A percentile compares a stretch with the other conserved stretches of the same genome.
Conservation (phyloP, 2,888 invertebrate species). For the Habrosyne pyritoides region DNA sequence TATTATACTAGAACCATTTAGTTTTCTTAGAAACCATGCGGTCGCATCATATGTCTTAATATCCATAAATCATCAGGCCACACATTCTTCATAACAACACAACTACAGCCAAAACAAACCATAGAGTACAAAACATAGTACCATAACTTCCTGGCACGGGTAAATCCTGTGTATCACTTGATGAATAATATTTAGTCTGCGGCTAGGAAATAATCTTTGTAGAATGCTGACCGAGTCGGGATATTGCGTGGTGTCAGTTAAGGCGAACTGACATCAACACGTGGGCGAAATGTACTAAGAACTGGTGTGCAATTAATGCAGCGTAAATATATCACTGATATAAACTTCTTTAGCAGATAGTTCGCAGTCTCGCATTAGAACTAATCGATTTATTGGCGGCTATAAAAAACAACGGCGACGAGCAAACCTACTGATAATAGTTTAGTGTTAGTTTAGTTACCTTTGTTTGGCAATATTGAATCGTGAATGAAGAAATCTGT, state of each 20-base stretch:
- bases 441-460: neutral
- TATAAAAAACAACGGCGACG: neutral
- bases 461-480: neutral
- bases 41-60: neutral
- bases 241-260: conserved; percentile 14
- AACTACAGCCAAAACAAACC: neutral
- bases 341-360: conserved; percentile 7
- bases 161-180: conserved; percentile 8
- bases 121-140: neutral
- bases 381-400: conserved; percentile 1
- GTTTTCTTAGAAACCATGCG: neutral
- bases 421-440: neutral
- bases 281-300: conserved; percentile 56
- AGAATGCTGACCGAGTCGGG: neutral
- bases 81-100: conserved; percentile 1
- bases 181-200: conserved; percentile 6
- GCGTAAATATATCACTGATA: conserved; percentile 38
- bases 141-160: neutral
- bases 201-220: neutral
- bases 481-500: no score
- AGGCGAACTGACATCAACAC: conserved; percentile 37
- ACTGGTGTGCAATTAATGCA: conserved; percentile 43
- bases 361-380: conserved; percentile 11
- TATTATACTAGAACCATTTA: neutral
- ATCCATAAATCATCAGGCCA: neutral